Percentiles rank a stretch among this genome's conserved stretches.
phyloP scores from a whole-genome alignment of 2,113 vertebrate species.

The Labeo rohita region DNA sequence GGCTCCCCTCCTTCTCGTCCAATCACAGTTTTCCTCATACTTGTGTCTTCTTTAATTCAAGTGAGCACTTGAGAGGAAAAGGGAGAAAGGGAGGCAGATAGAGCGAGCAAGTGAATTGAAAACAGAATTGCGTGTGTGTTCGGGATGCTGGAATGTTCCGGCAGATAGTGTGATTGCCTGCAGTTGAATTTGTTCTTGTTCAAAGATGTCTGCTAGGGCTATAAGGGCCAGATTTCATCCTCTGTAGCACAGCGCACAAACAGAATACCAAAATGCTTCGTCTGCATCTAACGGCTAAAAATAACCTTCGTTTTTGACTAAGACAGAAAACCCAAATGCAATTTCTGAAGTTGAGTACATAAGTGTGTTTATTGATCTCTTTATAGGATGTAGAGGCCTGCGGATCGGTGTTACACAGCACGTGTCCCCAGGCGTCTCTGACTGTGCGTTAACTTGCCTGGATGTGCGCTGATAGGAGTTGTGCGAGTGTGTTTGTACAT shows the following conservation, averaged over 20 bases:
- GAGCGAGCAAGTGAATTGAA: constrained; percentile 26
- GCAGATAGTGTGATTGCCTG: constrained; percentile 6
- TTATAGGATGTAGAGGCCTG: neutral
- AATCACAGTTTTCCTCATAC: constrained; percentile 61
- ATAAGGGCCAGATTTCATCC: neutral
- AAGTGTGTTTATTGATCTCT: constrained; percentile 29
- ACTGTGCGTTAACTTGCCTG: neutral
- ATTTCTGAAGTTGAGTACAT: neutral
- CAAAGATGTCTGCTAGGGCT: neutral
- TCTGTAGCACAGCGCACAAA: neutral
- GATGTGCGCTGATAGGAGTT: neutral
- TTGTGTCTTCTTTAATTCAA: constrained; percentile 56
- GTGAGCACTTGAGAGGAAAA: constrained; percentile 1
- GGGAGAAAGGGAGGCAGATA: constrained; percentile 13
- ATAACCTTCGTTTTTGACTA: neutral
- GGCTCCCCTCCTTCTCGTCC: neutral
- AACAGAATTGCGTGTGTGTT: constrained; percentile 45
- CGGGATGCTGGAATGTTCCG: constrained; percentile 53
- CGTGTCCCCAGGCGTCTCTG: neutral
- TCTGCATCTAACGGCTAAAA: neutral
- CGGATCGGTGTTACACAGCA: neutral
- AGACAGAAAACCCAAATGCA: neutral
- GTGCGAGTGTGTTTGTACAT: constrained; percentile 30
- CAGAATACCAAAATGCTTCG: neutral
- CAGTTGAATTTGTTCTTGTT: constrained; percentile 29